A percentile compares a stretch with the other conserved stretches of the same genome.
Conservation (phyloP, 2,888 invertebrate genomes). For the Euphydryas editha region DNA sequence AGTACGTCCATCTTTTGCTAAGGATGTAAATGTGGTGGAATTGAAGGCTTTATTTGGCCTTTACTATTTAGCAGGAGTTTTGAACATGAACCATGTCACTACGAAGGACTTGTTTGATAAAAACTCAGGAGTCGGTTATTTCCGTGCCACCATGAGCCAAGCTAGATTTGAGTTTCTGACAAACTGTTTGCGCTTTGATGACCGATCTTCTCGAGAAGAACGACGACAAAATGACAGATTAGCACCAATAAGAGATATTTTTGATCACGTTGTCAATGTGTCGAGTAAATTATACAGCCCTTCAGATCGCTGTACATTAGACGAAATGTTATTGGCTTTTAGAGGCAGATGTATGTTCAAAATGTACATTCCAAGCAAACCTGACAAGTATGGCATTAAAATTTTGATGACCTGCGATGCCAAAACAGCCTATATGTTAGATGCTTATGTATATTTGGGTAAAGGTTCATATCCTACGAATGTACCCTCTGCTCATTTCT, state of each 20-base stretch:
- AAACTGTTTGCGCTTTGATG: slow-evolving; percentile 5
- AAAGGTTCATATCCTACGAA: slow-evolving; percentile 8
- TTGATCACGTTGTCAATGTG: slow-evolving; percentile 15
- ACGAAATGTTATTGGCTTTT: neutral
- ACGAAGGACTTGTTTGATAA: slow-evolving; percentile 15
- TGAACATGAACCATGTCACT: slow-evolving; percentile 8
- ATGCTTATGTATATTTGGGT: slow-evolving; percentile 1
- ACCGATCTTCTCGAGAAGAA: neutral
- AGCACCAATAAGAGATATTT: slow-evolving; percentile 10
- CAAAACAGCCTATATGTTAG: slow-evolving; percentile 9
- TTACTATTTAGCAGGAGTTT: slow-evolving; percentile 10
- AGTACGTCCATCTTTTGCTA: slow-evolving; percentile 2
- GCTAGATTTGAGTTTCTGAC: slow-evolving; percentile 1
- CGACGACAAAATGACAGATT: neutral
- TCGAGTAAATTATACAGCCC: slow-evolving; percentile 14
- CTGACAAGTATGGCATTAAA: neutral
- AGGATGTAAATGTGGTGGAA: neutral
- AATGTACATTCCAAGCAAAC: neutral
- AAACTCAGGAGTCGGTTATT: slow-evolving; percentile 5
- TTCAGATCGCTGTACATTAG: slow-evolving; percentile 14
- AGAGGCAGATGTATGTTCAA: neutral
- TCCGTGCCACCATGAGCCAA: slow-evolving; percentile 1
- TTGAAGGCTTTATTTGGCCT: slow-evolving; percentile 12
- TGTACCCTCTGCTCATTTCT: slow-evolving; percentile 2
- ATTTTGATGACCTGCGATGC: slow-evolving; percentile 2